Base-by-base conservation (phyloP, 1,140 invertebrate genomes). In the Mya arenaria region DNA sequence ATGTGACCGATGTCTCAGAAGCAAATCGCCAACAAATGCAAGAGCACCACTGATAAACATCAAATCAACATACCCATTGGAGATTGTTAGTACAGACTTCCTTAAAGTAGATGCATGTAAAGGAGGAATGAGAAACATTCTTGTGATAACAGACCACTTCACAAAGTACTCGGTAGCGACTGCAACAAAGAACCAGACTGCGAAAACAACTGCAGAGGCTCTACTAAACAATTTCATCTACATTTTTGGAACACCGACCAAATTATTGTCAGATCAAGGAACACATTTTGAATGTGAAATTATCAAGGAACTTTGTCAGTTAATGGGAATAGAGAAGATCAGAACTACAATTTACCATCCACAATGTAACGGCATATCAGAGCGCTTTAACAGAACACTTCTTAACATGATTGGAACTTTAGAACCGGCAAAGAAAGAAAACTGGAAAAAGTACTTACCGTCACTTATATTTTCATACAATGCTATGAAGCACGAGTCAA, bases 111-210 rank as follows among this genome's bases (percentile, higher is more conserved):
- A 69, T n/a, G 10, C 34, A n/a, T n/a, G n/a, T 44, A 68, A 69
- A 56, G 37, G 62, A 39, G 48, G 55, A 3, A 30, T 68, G 4
- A 4, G 30, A 55, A 52, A 69, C 17, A 58, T 83, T 19, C 55
- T 83, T 19, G 73, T 83, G 8, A 83, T 83, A 4, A 83, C 72
- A 30, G 81, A 77, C 36, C 58, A 77, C n/a, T 84, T 80, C 39
- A 80, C 82, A 15, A 79, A 80, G 30, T 80, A 32, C 32, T 19
- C 82, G 2, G 4, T 58, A 17, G 82, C 75, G 23, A 52, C 80
- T 5, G 34, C 82, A 5, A 80, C 66, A 30, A 84, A 68, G 32
- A 79, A 84, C 36, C 74, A 80, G 39, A 79, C 75, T 28, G 82
- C 74, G 23, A 62, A 41, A 55, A 80, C 75, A 37, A 84, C 82